Base-by-base conservation (phyloP, 1,140 invertebrate species). In the Zophobas morio region DNA sequence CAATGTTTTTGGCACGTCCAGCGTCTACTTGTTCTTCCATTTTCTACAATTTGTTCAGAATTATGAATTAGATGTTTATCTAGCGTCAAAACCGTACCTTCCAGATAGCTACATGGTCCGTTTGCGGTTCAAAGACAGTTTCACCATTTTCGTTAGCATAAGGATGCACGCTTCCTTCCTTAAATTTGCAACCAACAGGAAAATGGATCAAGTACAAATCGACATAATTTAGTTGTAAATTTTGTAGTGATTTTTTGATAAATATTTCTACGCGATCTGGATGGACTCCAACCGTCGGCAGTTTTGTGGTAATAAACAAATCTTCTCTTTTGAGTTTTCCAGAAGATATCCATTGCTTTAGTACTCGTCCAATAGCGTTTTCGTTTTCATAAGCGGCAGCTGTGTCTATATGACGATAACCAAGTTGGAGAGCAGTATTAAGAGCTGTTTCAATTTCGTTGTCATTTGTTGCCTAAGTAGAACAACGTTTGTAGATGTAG, bases 371-470 rank as follows among this genome's bases (percentile, higher is more conserved):
- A 82, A 96, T 94, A 1, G 90, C 89, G 72, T 90, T 88, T 86
- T 96, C 95, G 84, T 96, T 96, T 74, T 91, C 89, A 83, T 96
- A 96, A 84, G 92, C 90, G 79, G 91, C 82, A 0, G 93, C 93
- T 0, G 91, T 90, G 82, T 94, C 93, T 42, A 94, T 91, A 73
- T 93, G 92, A 1, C 92, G 87, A 81, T 94, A 94, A 1, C 93
- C 93, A 51, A 86, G 86, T 80, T 90, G 88, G 6, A 93, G 82
- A 6, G 91, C 94, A 51, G 86, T 86, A 47, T 90, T 89, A 0
- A 96, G 20, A 20, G 20, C 20, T 20, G 20, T 20, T 20, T 20
- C 20, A 20, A 20, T 20, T 20, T 20, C 20, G 20, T 20, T 20
- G 20, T 20, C 20, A 20, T 20, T 20, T 20, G 20, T 20, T 20